phyloP scores from a whole-genome alignment of 2,113 vertebrate species.

The Phrynosoma blainvillii region DNA sequence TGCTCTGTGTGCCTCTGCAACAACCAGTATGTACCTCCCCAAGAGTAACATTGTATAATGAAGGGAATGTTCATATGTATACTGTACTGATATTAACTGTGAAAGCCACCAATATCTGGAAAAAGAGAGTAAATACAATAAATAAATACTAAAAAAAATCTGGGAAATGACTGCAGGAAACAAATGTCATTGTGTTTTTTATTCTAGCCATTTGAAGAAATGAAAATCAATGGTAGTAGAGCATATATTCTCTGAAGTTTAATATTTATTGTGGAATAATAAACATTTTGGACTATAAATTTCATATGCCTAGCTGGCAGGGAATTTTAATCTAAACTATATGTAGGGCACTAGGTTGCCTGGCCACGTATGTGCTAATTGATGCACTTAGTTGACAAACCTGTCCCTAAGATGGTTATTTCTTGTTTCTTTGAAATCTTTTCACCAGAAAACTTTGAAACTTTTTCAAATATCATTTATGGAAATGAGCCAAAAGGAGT shows the following conservation, averaged over 20 bases:
- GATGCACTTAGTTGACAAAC: not conserved
- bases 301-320: too few relatives aligned
- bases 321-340: too few relatives aligned
- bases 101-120: not conserved
- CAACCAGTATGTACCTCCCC: not conserved
- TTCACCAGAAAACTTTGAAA: not conserved
- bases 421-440: not conserved
- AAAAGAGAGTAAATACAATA: too few relatives aligned
- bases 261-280: not conserved
- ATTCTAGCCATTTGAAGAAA: too few relatives aligned
- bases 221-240: not conserved
- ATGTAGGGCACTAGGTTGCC: too few relatives aligned
- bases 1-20: not conserved
- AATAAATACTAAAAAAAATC: not conserved
- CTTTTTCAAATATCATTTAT: conserved; percentile 8
- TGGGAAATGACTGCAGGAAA: not conserved
- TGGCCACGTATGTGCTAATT: too few relatives aligned
- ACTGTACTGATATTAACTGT: not conserved
- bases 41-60: not conserved
- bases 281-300: too few relatives aligned
- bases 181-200: not conserved
- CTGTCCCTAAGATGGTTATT: not conserved
- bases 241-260: not conserved
- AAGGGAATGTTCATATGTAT: not conserved
- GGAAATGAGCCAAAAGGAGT: conserved; percentile 6